Evolutionary conservation across 2,797 vertebrate species (phyloP), one percentile per base, ranked within the genome.

Genomic region (Amphiprion clarkii): DNA sequence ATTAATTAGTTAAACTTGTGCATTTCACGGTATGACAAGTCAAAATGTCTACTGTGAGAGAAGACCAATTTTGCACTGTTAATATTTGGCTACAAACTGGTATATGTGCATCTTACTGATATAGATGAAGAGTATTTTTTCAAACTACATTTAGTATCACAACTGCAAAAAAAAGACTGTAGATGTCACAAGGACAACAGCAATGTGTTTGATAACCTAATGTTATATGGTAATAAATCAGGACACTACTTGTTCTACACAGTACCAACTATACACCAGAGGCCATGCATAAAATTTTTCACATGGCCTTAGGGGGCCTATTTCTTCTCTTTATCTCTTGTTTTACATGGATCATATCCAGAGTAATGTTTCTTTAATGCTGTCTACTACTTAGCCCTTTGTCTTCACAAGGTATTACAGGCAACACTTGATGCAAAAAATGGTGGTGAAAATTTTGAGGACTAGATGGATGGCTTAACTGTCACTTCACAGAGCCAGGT

Each of bases 351-450:
- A 13, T 52, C 2, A n/a, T 46, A 51, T 42, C 23, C 17, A 16
- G 29, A 17, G n/a, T 36, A 46, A 60, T 42, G 56, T 48, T 67
- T 27, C 11, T 67, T 73, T 17, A 77, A 16, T 69, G 51, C 67
- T 51, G 21, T 52, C n/a, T 49, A 14, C 51, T 61, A n/a, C 12
- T 16, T 1, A 29, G 40, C 46, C 8, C 8, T 54, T 54, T 69
- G 29, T 54, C 39, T 55, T 76, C 9, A 71, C 39, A 1, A 44
- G 25, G 39, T 57, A 19, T 58, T 59, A 48, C 6, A 64, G 29
- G 5, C n/a, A 40, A 51, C 14, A 52, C 31, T 5, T 58, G 42
- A 54, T 19, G 19, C 17, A 12, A 58, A 55, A 17, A 66, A 23
- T 31, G 2, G 33, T 33, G 0, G 17, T 11, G 3, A 68, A 29